These are phyloP conservation scores for Epinephelus cyanopodus DNA, from an alignment of 2,113 vertebrate species.

Conservation along the genomic window DNA sequence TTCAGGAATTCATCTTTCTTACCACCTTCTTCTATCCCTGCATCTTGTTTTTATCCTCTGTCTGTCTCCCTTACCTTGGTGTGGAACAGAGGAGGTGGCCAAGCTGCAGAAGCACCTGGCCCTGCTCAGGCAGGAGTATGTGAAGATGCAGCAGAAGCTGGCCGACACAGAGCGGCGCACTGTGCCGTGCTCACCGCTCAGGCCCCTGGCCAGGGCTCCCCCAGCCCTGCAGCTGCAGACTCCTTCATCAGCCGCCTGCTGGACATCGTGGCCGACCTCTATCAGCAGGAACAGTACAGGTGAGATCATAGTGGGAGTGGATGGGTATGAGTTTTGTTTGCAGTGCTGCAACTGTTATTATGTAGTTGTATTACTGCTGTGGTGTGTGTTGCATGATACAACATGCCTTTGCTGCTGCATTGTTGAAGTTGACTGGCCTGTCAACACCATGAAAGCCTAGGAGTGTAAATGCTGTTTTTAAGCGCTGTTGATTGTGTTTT, in stretches of 20 bases:
- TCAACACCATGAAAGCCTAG: background rate
- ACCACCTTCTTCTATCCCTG: constrained; percentile 6
- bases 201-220: constrained; percentile 83
- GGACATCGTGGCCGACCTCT: constrained; percentile 92
- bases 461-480: background rate
- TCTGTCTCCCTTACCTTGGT: background rate
- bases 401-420: background rate
- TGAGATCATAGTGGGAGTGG: constrained; percentile 63
- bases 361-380: background rate
- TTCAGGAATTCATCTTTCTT: constrained; percentile 1
- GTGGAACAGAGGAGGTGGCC: constrained; percentile 94
- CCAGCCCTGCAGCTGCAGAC: constrained; percentile 81
- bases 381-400: background rate
- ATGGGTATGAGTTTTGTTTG: background rate
- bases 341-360: background rate
- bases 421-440: background rate
- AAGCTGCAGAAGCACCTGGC: constrained; percentile 99
- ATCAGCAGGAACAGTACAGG: constrained; percentile 97
- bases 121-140: constrained; percentile 98
- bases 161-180: constrained; percentile 94
- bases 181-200: constrained; percentile 92
- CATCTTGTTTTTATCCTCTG: constrained; percentile 32
- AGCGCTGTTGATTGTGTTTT: background rate
- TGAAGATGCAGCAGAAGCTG: constrained; percentile 97
- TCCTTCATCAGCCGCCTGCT: constrained; percentile 95